Base-by-base conservation (phyloP, 2,797 vertebrate species). In the Eleutherodactylus coqui region DNA sequence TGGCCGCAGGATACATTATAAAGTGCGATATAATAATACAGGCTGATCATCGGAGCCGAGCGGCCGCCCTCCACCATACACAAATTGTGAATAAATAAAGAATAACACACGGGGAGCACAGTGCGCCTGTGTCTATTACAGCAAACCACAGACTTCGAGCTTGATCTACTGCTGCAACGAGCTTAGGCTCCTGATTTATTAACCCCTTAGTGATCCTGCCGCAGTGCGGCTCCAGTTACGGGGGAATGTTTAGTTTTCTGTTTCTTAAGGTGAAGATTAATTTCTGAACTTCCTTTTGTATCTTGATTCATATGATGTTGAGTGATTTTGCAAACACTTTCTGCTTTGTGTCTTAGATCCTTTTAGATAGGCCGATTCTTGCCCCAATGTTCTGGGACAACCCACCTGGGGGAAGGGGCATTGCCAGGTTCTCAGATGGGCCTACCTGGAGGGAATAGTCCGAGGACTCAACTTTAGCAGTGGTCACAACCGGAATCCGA, bases 11-110 rank as follows among this genome's bases (percentile, higher is more conserved):
- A 87, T 89, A 88, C 79, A 67, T 84, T 92, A 85, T 89, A 85
- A 5, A 51, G 88, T 62, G 90, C 93, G 92, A 95, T 95, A 93
- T 94, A 94, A 92, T 92, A 89, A 93, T 93, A 86, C 88, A 90
- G 84, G 91, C 89, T 91, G 89, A n/a, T n/a, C n/a, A n/a, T n/a
- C n/a, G n/a, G n/a, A n/a, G n/a, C n/a, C n/a, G 91, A 94, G 89
- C 86, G 16, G 84, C 80, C 89, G 85, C 86, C 75, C 7, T 90
- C 91, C 81, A 89, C 87, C 6, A 13, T 32, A 72, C 9, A 87
- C 89, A 88, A 47, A 47, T 77, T 24, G 67, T 34, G 21, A 70
- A 38, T 36, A 90, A 91, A 91, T 85, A 88, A 91, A 51, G 29
- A 60, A 49, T 51, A 79, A 29, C 27, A 58, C n/a, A 1, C 47